phyloP scores from a whole-genome alignment of 2,113 vertebrate genomes.

The Puntigrus tetrazona region DNA sequence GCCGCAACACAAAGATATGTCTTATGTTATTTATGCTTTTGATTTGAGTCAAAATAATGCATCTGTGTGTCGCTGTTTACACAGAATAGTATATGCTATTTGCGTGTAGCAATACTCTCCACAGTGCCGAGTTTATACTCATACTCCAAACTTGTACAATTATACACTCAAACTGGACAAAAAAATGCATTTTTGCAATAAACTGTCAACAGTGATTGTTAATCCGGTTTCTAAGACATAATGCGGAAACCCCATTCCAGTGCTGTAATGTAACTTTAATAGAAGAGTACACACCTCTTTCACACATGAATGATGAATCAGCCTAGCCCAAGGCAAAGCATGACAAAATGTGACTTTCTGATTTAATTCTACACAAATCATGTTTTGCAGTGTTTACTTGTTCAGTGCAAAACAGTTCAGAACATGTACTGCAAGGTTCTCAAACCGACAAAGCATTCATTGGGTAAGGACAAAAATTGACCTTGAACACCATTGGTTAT shows the following conservation, averaged over 20 bases:
- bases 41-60: no score
- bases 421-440: not conserved
- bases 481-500: conserved; percentile 4
- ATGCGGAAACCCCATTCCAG: not conserved
- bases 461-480: not conserved
- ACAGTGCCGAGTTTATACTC: no score
- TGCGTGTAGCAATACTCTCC: no score
- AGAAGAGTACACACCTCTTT: not conserved
- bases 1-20: no score
- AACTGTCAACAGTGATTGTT: not conserved
- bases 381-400: not conserved
- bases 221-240: not conserved
- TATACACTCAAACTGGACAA: not conserved
- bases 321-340: not conserved
- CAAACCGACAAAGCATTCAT: not conserved
- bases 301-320: not conserved
- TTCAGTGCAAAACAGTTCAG: not conserved
- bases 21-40: no score
- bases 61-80: no score
- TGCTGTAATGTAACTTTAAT: not conserved
- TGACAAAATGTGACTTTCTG: not conserved
- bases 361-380: not conserved
- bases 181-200: not conserved
- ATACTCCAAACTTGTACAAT: no score
- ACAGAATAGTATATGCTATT: no score